Conservation (phyloP, 1,140 invertebrate genomes). For the Drosophila saltans region DNA sequence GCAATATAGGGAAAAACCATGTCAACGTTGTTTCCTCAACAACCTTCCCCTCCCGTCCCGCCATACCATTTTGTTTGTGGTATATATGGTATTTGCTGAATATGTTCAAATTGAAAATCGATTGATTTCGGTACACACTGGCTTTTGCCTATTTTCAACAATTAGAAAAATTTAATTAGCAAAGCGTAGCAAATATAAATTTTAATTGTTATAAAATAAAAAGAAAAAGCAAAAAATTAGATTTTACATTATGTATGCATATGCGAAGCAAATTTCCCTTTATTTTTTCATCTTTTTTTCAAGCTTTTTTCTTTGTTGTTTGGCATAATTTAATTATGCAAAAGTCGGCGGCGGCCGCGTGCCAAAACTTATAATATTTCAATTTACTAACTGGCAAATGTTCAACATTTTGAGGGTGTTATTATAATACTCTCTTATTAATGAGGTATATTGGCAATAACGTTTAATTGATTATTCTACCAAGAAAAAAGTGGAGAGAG, state of each 20-base stretch:
- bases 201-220: constrained; percentile 58
- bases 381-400: constrained; percentile 73
- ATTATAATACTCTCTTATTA: background rate
- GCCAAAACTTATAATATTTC: constrained; percentile 76
- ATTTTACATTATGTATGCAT: constrained; percentile 74
- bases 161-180: constrained; percentile 50
- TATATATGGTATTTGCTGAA: constrained; percentile 36
- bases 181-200: constrained; percentile 37
- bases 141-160: constrained; percentile 37
- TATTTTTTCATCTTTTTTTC: background rate
- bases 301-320: constrained; percentile 21
- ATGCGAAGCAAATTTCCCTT: constrained; percentile 14
- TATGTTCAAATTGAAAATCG: constrained; percentile 51
- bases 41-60: no score
- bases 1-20: constrained; percentile 36
- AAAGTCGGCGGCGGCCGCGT: constrained; percentile 68
- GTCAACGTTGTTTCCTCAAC: constrained; percentile 35
- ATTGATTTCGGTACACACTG: constrained; percentile 27
- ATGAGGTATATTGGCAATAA: background rate
- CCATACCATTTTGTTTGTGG: background rate
- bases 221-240: constrained; percentile 40
- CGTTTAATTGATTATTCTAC: no score
- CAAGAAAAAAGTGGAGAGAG: no score
- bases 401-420: constrained; percentile 50
- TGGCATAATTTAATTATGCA: constrained; percentile 73